Percentiles rank a stretch among this genome's conserved stretches.
phyloP scores from a whole-genome alignment of 2,888 invertebrate species.

The Bellardia pandia region DNA sequence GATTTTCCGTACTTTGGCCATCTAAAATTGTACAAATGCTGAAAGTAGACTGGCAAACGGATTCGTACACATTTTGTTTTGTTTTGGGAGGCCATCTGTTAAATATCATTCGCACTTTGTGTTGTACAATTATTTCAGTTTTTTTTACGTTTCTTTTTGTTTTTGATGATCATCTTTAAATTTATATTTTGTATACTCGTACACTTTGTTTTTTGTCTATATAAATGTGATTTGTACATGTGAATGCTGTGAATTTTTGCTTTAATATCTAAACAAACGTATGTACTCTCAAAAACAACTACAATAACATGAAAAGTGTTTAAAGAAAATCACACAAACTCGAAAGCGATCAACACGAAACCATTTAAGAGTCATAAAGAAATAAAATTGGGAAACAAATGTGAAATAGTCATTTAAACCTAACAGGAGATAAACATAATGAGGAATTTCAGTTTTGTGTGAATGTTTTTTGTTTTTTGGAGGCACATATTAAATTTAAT shows the following conservation, averaged over 20 bases:
- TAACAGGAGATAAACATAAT: constrained; percentile 18
- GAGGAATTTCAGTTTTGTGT: not conserved
- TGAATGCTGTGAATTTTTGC: constrained; percentile 36
- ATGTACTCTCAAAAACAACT: not conserved
- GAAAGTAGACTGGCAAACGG: not conserved
- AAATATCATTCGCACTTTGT: constrained; percentile 81
- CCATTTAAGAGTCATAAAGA: constrained; percentile 18
- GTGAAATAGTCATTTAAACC: constrained; percentile 29
- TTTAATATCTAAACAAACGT: constrained; percentile 55
- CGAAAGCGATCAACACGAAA: constrained; percentile 18
- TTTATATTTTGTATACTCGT: constrained; percentile 76
- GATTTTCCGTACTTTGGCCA: constrained; percentile 36
- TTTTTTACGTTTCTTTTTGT: constrained; percentile 13
- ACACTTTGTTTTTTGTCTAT: constrained; percentile 70
- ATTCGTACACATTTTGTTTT: constrained; percentile 38
- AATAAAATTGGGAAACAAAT: constrained; percentile 14
- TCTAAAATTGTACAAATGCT: constrained; percentile 11
- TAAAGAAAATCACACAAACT: constrained; percentile 36
- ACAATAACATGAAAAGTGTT: constrained; percentile 25
- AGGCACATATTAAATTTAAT: no score
- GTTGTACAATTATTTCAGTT: constrained; percentile 73
- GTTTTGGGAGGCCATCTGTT: constrained; percentile 79
- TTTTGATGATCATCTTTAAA: constrained; percentile 80
- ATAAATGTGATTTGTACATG: constrained; percentile 73
- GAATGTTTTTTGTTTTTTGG: no score